These are phyloP conservation scores for Drosophila crucigera DNA, from an alignment of 2,888 invertebrate species.

Conservation along the genomic window DNA sequence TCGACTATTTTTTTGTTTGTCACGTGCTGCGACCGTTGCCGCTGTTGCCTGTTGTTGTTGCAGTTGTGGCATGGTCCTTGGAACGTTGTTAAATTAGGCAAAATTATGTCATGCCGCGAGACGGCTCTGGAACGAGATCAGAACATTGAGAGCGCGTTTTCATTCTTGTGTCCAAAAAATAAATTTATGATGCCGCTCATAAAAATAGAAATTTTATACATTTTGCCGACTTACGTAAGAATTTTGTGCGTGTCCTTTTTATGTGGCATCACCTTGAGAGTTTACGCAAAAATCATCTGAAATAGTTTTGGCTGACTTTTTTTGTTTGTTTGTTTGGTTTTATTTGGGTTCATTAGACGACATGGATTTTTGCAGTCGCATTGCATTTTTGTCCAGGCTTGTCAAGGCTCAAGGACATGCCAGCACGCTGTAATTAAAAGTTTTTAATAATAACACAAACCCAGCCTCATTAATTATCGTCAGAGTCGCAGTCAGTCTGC, in stretches of 20 bases:
- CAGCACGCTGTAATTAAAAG: constrained; percentile 64
- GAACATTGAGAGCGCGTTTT: constrained; percentile 77
- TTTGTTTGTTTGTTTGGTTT: constrained; percentile 22
- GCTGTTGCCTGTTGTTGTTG: constrained; percentile 26
- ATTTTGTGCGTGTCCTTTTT: constrained; percentile 58
- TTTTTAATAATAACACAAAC: constrained; percentile 67
- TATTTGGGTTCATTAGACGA: constrained; percentile 62
- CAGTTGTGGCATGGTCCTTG: constrained; percentile 58
- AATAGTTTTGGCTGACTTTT: constrained; percentile 60
- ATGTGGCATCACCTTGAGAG: constrained; percentile 61
- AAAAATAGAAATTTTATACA: constrained; percentile 53
- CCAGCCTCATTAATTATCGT: constrained; percentile 67
- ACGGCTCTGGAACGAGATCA: constrained; percentile 74
- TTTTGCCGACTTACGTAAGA: constrained; percentile 70
- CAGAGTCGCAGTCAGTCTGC: constrained; percentile 10
- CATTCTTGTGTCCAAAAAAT: constrained; percentile 56
- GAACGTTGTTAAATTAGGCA: constrained; percentile 66
- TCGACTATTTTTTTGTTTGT: constrained; percentile 57
- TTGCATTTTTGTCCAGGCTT: constrained; percentile 19
- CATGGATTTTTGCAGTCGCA: constrained; percentile 39
- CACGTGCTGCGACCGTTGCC: constrained; percentile 67
- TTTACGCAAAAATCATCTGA: constrained; percentile 73
- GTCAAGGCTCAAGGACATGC: constrained; percentile 57
- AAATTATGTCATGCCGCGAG: constrained; percentile 76
- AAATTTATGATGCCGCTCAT: constrained; percentile 66